phyloP scores from a whole-genome alignment of 2,888 invertebrate genomes.

The Scelioninae gen. 2 region DNA sequence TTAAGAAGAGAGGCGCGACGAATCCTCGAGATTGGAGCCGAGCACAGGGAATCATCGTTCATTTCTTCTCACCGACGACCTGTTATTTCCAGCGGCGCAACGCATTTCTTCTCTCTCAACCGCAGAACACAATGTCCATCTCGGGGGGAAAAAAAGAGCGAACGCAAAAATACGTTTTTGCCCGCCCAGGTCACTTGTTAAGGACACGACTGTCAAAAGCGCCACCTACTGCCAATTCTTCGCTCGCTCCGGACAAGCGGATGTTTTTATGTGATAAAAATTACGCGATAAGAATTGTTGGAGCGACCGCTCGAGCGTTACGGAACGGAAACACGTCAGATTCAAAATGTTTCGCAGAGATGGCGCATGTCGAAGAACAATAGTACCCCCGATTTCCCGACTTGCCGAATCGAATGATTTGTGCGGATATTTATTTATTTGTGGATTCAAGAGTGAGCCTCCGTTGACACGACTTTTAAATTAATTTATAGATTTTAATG shows the following conservation, averaged over 20 bases:
- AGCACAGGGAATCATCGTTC: slow-evolving; percentile 50
- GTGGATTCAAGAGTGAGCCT: background rate
- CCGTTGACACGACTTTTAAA: slow-evolving; percentile 26
- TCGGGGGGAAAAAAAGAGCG: slow-evolving; percentile 3
- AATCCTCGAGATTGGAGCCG: slow-evolving; percentile 51
- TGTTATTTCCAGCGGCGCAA: slow-evolving; percentile 54
- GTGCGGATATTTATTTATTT: slow-evolving; percentile 36
- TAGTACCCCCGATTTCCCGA: slow-evolving; percentile 8
- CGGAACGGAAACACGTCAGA: too few relatives aligned
- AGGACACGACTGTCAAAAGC: slow-evolving; percentile 24
- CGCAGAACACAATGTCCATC: slow-evolving; percentile 34
- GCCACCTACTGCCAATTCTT: slow-evolving; percentile 45
- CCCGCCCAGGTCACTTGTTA: slow-evolving; percentile 9
- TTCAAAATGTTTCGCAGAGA: too few relatives aligned
- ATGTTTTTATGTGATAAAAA: slow-evolving; percentile 20
- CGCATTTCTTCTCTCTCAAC: slow-evolving; percentile 40
- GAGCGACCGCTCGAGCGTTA: too few relatives aligned
- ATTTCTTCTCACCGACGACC: slow-evolving; percentile 55
- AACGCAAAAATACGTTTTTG: background rate
- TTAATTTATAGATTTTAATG: slow-evolving; percentile 36
- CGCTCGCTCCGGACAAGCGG: slow-evolving; percentile 4
- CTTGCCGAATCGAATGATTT: slow-evolving; percentile 13
- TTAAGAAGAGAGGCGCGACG: slow-evolving; percentile 54
- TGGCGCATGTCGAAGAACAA: too few relatives aligned
- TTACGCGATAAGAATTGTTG: too few relatives aligned